Evolutionary conservation across 2,113 vertebrate genomes (phyloP), one percentile per base, ranked within the genome.

Genomic region (Terrapene triunguis): DNA sequence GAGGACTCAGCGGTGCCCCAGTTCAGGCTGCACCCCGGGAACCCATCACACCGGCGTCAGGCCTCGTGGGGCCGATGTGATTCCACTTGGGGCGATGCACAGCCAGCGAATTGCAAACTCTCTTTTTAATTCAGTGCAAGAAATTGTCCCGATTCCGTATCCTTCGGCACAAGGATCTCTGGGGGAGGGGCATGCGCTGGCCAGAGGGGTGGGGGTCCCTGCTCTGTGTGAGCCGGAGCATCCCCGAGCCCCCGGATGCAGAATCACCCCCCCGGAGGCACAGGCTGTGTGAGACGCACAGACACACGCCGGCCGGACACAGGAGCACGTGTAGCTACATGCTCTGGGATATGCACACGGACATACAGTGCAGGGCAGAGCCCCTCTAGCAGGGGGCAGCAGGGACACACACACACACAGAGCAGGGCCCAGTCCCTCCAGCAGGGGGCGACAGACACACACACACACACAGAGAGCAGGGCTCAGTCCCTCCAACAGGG

Each of bases 311-410:
- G 29, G 14, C 62, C 6, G 1, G 62, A 35, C 62, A 35, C 32
- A 65, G 62, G 29, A 32, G 17, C 29, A 8, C 6, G 14, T 65
- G 32, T 7, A 35, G 29, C 59, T 35, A 8, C 57, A 32, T 13
- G 11, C 10, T 13, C 57, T 59, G 27, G 57, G 27, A 29, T 11
- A 29, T 27, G 5, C 5, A 1, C 27, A 6, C 2, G 12, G 27
- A 32, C 11, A 6, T 5, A 13, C 10, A 11, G 11, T 3, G 51
- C 19, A 21, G 19, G 19, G 6, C 51, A 1, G 6, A 21, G 51
- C 2, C 2, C 17, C 51, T 53, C 51, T 17, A 53, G 51, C 51
- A 53, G 51, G 51, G 51, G 51, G 51, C 51, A 2, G 2, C 57
- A 59, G 57, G 25, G 13, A 35, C 32, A 62, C 59, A 29, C 29